Conservation (phyloP, 1,140 invertebrate species). For the Drosophila sp. region DNA sequence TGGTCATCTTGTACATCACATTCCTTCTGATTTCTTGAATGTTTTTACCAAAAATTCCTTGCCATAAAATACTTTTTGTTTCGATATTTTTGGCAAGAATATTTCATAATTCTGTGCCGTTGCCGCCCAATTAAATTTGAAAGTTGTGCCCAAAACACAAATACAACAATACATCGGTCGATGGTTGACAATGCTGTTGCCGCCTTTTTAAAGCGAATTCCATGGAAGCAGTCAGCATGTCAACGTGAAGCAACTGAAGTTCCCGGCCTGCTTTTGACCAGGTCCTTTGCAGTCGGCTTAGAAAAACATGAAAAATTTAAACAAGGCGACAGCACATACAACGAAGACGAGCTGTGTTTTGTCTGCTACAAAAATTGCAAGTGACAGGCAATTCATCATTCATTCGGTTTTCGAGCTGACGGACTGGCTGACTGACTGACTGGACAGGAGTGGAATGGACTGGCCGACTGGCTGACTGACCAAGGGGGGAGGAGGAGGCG, state of each 20-base stretch:
- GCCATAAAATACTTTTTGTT: slow-evolving; percentile 23
- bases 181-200: slow-evolving; percentile 70
- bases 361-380: slow-evolving; percentile 81
- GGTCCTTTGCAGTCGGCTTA: slow-evolving; percentile 44
- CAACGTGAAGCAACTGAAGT: slow-evolving; percentile 41
- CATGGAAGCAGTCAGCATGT: slow-evolving; percentile 74
- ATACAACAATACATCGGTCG: slow-evolving; percentile 39
- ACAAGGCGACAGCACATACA: slow-evolving; percentile 62
- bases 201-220: slow-evolving; percentile 76
- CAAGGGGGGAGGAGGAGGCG: slow-evolving; percentile 42
- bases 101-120: slow-evolving; percentile 70
- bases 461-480: slow-evolving; percentile 31
- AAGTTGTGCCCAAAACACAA: slow-evolving; percentile 54
- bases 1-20: neutral
- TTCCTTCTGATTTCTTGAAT: slow-evolving; percentile 21
- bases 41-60: slow-evolving; percentile 9
- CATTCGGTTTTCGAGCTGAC: slow-evolving; percentile 72
- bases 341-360: slow-evolving; percentile 62
- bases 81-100: slow-evolving; percentile 40
- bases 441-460: neutral
- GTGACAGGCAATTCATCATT: slow-evolving; percentile 83
- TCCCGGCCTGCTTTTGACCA: slow-evolving; percentile 18
- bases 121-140: slow-evolving; percentile 71
- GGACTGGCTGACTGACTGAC: slow-evolving; percentile 14
- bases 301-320: slow-evolving; percentile 80